These are phyloP conservation scores for Eueides isabella DNA, from an alignment of 1,140 invertebrate species.

Conservation along the genomic window DNA sequence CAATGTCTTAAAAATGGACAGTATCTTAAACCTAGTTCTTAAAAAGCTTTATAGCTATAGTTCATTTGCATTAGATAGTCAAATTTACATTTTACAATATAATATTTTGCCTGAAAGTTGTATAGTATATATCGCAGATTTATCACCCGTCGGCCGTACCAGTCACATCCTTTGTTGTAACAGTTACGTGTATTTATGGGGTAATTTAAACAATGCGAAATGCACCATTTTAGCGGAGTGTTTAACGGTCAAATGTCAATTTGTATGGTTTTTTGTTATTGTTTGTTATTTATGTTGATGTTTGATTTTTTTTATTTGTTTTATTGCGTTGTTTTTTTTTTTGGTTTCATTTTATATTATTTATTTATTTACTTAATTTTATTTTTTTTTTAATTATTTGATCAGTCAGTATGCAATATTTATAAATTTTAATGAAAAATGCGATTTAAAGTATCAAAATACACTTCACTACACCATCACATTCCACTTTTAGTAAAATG, in stretches of 20 bases:
- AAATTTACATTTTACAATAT: slow-evolving; percentile 70
- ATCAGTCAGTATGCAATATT: too few relatives aligned
- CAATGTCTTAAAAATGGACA: too few relatives aligned
- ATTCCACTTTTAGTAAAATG: too few relatives aligned
- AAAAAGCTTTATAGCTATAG: slow-evolving; percentile 67
- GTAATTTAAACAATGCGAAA: slow-evolving; percentile 66
- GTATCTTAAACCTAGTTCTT: too few relatives aligned
- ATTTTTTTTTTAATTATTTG: too few relatives aligned
- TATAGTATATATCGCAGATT: slow-evolving; percentile 57
- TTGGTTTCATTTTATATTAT: not conserved
- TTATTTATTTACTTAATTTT: too few relatives aligned
- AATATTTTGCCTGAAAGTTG: slow-evolving; percentile 57
- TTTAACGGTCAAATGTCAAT: slow-evolving; percentile 38
- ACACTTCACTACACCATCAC: too few relatives aligned
- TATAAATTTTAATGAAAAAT: too few relatives aligned
- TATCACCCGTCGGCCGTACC: slow-evolving; percentile 55
- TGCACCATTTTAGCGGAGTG: slow-evolving; percentile 50
- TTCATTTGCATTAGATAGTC: slow-evolving; percentile 75
- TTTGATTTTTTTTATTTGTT: not conserved
- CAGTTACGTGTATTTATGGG: slow-evolving; percentile 69
- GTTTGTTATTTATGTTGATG: not conserved
- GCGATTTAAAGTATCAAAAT: too few relatives aligned
- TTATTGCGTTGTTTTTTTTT: not conserved
- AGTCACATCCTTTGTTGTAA: slow-evolving; percentile 63
- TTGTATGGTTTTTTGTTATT: slow-evolving; percentile 14